Base-by-base conservation (phyloP, 2,888 invertebrate genomes). In the Choreutis nemorana region DNA sequence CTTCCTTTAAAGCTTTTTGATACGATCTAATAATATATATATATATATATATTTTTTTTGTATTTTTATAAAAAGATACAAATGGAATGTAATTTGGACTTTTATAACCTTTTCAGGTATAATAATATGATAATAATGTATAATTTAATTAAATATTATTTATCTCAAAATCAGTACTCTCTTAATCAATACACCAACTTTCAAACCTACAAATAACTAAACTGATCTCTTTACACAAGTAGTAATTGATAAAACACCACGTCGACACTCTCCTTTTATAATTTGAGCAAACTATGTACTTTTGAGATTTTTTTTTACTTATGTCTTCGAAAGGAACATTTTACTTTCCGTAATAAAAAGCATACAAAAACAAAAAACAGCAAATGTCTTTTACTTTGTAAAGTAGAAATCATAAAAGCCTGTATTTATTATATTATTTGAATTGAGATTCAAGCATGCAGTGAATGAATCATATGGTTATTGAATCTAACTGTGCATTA, bases 51-150 rank as follows among this genome's bases (percentile, higher is more conserved):
- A 48, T 40, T 46, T 43, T 40, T 48, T 46, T 45, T 44, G 38
- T 44, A 45, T 72, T 72, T 70, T 48, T 71, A 75, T 68, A 71
- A 55, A 55, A 49, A 63, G 64, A 60, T 59, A 67, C 59, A 66
- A 57, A 54, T 73, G 77, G 77, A 77, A 77, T 77, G 77, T 75
- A 60, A 62, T 63, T 64, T 77, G 70, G 75, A 77, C 77, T 66
- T 53, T 46, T 44, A 54, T 57, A 57, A 70, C 60, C 55, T 53
- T 56, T 56, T 56, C 48, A 59, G 62, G 55, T 60, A 59, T 50
- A 53, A 48, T 53, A n/a, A n/a, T n/a, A n/a, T n/a, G n/a, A n/a
- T 55, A 37, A 53, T 60, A 54, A 61, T 56, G 52, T 51, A 48
- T 50, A 57, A 54, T 50, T 55, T 56, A 31, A 31, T 51, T 53